These are phyloP conservation scores for Phyllostomus discolor DNA, from an alignment of 2,113 vertebrate genomes.

Conservation along the genomic window DNA sequence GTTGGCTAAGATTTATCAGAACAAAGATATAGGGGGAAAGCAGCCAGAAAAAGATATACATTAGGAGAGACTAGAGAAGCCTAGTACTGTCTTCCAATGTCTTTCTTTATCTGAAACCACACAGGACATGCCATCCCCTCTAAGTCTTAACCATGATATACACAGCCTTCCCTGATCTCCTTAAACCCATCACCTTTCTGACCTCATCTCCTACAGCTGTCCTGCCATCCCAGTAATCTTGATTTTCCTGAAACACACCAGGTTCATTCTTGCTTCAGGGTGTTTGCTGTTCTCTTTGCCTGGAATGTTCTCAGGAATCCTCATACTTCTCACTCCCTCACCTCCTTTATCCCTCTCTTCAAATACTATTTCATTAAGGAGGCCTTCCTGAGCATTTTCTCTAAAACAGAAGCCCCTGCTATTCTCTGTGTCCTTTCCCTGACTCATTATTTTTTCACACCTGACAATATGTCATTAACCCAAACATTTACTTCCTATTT, in stretches of 20 bases:
- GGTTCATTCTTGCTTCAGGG: neutral
- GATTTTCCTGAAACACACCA: neutral
- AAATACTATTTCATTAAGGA: neutral
- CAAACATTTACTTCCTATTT: neutral
- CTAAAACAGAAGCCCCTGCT: neutral
- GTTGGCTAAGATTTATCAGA: neutral
- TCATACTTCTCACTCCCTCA: neutral
- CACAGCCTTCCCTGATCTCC: neutral
- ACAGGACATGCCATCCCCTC: neutral
- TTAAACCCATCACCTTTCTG: neutral
- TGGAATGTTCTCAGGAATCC: conserved; percentile 2
- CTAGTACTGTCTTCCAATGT: neutral
- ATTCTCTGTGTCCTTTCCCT: neutral
- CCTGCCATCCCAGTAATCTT: neutral
- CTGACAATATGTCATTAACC: neutral
- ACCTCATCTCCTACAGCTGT: neutral
- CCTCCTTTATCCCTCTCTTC: neutral
- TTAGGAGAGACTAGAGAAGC: neutral
- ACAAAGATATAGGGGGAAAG: neutral
- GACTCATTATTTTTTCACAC: neutral
- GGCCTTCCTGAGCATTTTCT: neutral
- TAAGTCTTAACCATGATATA: neutral
- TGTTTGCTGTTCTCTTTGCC: neutral
- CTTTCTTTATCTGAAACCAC: neutral
- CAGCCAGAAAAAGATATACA: neutral